phyloP scores from a whole-genome alignment of 2,113 vertebrate species.

The Chaetodon auriga region DNA sequence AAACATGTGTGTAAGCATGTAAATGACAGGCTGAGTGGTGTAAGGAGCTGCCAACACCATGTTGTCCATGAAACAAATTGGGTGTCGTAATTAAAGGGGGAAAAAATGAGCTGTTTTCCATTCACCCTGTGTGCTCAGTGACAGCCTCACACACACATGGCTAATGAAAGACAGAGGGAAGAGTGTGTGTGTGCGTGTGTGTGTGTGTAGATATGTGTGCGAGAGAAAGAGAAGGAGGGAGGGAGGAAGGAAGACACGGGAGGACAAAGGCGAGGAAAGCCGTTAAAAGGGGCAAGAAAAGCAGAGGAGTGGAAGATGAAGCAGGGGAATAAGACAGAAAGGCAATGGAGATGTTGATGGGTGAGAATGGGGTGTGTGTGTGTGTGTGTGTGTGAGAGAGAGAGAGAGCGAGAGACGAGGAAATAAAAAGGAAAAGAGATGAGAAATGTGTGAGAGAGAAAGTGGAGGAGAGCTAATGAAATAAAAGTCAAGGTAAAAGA shows the following conservation, averaged over 20 bases:
- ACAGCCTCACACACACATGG: slow-evolving; percentile 23
- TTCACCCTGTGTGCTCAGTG: slow-evolving; percentile 32
- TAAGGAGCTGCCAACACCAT: slow-evolving; percentile 45
- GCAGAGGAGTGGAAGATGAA: slow-evolving; percentile 36
- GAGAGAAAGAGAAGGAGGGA: not conserved
- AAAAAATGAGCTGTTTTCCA: slow-evolving; percentile 49
- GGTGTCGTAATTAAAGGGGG: slow-evolving; percentile 59
- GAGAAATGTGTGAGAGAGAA: slow-evolving; percentile 11
- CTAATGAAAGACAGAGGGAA: slow-evolving; percentile 55
- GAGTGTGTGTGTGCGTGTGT: slow-evolving; percentile 3
- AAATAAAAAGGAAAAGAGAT: slow-evolving; percentile 14
- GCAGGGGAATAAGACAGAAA: slow-evolving; percentile 28
- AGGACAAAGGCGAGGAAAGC: not conserved
- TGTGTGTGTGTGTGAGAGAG: slow-evolving; percentile 1
- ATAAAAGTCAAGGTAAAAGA: slow-evolving; percentile 42
- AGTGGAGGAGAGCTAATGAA: slow-evolving; percentile 47
- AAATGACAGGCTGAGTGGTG: slow-evolving; percentile 47
- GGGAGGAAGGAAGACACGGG: not conserved
- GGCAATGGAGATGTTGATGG: slow-evolving; percentile 48
- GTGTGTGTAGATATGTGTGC: slow-evolving; percentile 6
- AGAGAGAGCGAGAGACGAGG: not conserved
- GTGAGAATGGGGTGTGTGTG: slow-evolving; percentile 16
- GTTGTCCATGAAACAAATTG: slow-evolving; percentile 67
- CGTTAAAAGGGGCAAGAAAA: slow-evolving; percentile 1
- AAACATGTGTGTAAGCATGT: not conserved